Evolutionary conservation across 2,797 vertebrate species (phyloP), one percentile per base, ranked within the genome.

Genomic region (Phrynocephalus vlangalii): DNA sequence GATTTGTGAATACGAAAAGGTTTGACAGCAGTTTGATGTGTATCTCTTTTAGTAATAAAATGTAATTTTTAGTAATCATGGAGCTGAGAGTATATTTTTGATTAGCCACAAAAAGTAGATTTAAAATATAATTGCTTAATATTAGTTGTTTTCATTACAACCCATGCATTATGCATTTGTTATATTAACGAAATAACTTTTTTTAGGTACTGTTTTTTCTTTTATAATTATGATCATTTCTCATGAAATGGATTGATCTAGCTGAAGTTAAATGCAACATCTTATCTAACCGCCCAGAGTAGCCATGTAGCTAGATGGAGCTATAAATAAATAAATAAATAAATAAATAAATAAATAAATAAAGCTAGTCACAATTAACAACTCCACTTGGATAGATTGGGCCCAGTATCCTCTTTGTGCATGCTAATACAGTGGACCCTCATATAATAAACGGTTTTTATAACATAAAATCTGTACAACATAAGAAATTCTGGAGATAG

Each of bases 1-100:
- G 70, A 92, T 91, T 92, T 75, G 96, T 98, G 83, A 95, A 98
- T n/a, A 92, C 91, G 88, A 98, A 97, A 96, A 99, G 98, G 99
- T 99, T 95, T 92, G 95, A 85, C 87, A 70, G 81, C 81, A 83
- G 48, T 70, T 60, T 88, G 24, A 30, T 85, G 1, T 15, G 26
- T n/a, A 63, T 44, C 71, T 82, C 93, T 84, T 2, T 79, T 88
- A 77, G 30, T 78, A 82, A 30, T 80, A 72, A 86, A 91, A 83
- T 11, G 72, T 91, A 78, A 33, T 44, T 44, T 44, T 44, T 44
- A 44, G 38, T 44, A 44, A 44, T n/a, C 28, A 68, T 52, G 67
- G n/a, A 33, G 48, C 28, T n/a, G 16, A 83, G 52, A 33, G 30
- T 38, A 48, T 3, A 24, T 38, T 90, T 83, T 73, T 13, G 1